A percentile compares a stretch with the other conserved stretches of the same genome.
Conservation (phyloP, 1,140 invertebrate genomes). For the Notospermus geniculatus region DNA sequence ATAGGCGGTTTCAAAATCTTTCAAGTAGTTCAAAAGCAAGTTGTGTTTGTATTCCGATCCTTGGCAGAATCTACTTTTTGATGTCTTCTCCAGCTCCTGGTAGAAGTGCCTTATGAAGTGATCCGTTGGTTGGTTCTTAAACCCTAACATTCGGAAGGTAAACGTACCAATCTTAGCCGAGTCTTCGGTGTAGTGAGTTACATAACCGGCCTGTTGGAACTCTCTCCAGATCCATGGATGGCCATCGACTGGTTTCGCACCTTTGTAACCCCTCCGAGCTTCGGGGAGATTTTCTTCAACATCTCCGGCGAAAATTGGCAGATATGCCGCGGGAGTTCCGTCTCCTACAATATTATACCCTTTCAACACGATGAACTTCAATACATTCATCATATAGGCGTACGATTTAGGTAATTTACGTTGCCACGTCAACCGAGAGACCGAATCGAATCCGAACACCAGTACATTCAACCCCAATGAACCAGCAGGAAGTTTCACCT, state of each 20-base stretch:
- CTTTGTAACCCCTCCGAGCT: slow-evolving; percentile 72
- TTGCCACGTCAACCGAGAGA: slow-evolving; percentile 80
- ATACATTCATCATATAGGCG: slow-evolving; percentile 66
- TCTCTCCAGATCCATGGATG: slow-evolving; percentile 66
- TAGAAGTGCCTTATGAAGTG: slow-evolving; percentile 87
- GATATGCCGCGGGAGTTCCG: slow-evolving; percentile 87
- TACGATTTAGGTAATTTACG: slow-evolving; percentile 79
- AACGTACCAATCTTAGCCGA: slow-evolving; percentile 81
- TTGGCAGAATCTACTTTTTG: slow-evolving; percentile 63
- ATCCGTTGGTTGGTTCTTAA: slow-evolving; percentile 78
- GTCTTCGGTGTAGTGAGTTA: slow-evolving; percentile 83
- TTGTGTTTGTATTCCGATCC: slow-evolving; percentile 75
- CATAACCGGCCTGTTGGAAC: slow-evolving; percentile 62
- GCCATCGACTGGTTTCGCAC: slow-evolving; percentile 68
- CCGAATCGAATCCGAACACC: slow-evolving; percentile 85
- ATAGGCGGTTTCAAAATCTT: slow-evolving; percentile 64
- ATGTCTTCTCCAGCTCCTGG: slow-evolving; percentile 59
- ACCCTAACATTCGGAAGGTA: slow-evolving; percentile 87
- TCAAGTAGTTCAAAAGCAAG: slow-evolving; percentile 67
- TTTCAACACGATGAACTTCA: slow-evolving; percentile 69
- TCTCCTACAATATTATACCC: slow-evolving; percentile 89
- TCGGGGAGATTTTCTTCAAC: slow-evolving; percentile 85
- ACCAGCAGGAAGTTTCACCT: too few relatives aligned
- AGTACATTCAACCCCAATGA: slow-evolving; percentile 69
- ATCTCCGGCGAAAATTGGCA: slow-evolving; percentile 79